Conservation (phyloP, 1,140 invertebrate genomes). For the Drosophila novamexicana region DNA sequence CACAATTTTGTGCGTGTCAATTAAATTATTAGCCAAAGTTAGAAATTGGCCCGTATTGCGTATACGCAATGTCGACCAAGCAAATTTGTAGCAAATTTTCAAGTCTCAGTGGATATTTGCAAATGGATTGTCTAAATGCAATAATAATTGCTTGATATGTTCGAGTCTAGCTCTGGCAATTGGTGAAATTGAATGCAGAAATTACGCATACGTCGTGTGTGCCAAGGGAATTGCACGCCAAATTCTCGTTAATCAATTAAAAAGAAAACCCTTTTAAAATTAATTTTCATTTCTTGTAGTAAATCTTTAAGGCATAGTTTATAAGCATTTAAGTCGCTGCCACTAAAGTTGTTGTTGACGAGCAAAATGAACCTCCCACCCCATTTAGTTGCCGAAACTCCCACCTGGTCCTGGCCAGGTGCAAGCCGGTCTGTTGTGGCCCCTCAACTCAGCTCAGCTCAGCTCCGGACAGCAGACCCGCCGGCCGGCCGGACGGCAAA, state of each 20-base stretch:
- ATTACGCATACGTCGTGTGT: conserved; percentile 29
- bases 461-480: background rate
- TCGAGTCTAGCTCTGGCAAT: conserved; percentile 1
- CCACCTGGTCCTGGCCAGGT: conserved; percentile 26
- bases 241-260: conserved; percentile 10
- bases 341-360: conserved; percentile 1
- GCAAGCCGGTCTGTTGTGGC: background rate
- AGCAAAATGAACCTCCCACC: background rate
- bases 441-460: background rate
- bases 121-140: conserved; percentile 32
- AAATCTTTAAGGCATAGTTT: conserved; percentile 39
- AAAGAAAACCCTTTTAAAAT: background rate
- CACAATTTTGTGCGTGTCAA: conserved; percentile 16
- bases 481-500: conserved; percentile 36
- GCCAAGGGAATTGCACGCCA: background rate
- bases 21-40: conserved; percentile 23
- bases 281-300: conserved; percentile 13
- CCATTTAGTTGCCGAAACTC: conserved; percentile 4
- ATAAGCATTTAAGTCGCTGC: conserved; percentile 35
- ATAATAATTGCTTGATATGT: conserved; percentile 12
- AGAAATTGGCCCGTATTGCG: conserved; percentile 5
- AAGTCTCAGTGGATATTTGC: conserved; percentile 2
- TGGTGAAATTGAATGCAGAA: conserved; percentile 10
- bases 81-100: background rate
- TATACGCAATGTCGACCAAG: conserved; percentile 19